Base-by-base conservation (phyloP, 2,797 vertebrate genomes). In the Lacerta agilis region DNA sequence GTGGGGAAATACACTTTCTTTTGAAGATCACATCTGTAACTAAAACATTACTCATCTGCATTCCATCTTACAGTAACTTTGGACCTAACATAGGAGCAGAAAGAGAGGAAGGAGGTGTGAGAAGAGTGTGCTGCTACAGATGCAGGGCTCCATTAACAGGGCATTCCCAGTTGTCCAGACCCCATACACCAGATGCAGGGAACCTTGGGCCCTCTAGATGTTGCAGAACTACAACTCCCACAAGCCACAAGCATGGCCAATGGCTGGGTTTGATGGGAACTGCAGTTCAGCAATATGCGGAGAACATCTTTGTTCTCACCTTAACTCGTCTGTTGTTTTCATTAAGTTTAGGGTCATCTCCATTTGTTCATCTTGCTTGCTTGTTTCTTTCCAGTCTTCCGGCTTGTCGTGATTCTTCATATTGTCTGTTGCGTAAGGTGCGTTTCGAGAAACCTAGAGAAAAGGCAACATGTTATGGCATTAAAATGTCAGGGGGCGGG, bases 391-490 rank as follows among this genome's bases (percentile, higher is more conserved):
- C 61, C 77, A 66, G 71, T 77, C 79, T 79, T 92, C 82, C 78
- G 89, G 87, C 45, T 27, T 38, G 17, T 82, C 77, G 33, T 11
- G 29, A 45, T 87, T 72, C 10, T 82, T 25, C 27, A 92, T 87
- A 75, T 90, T 73, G 77, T 95, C 82, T 5, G 85, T 77, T 67
- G 93, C 94, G n/a, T 45, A 90, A 2, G 90, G 83, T 79, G 87
- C 84, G 4, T 81, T 91, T 71, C 91, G 82, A 64, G 88, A 82
- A 83, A 94, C 89, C 97, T 97, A 86, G n/a, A 92, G 23, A 64
- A 86, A 87, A 80, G 29, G n/a, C 45, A 86, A 55, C 9, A 72
- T 77, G 87, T 71, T 0, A 76, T 0, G 69, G 15, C 0, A 29
- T 76, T 38, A 49, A 49, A 2, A 43, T 13, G 1, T 23, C 27